phyloP scores from a whole-genome alignment of 1,140 invertebrate genomes.

The Cataglyphis hispanica region DNA sequence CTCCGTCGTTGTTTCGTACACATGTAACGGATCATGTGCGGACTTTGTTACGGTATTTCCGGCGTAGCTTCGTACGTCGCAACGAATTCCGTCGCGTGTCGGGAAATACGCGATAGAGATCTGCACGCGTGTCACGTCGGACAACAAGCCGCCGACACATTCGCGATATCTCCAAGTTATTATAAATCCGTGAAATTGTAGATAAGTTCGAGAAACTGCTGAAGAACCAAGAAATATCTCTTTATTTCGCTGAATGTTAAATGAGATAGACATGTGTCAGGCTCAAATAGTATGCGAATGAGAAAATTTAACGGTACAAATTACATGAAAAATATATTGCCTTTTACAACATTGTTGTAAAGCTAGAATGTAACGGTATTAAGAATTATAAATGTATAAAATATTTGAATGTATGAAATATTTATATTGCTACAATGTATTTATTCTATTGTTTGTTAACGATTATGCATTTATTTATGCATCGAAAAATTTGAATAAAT shows the following conservation, averaged over 20 bases:
- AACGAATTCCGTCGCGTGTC: conserved; percentile 21
- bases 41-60: conserved; percentile 54
- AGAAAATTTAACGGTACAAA: too few species aligned
- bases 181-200: neutral
- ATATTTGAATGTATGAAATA: too few species aligned
- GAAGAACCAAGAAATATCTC: neutral
- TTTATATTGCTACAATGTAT: too few species aligned
- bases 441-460: too few species aligned
- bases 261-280: too few species aligned
- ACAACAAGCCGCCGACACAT: conserved; percentile 1
- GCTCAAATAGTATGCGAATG: too few species aligned
- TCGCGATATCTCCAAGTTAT: neutral
- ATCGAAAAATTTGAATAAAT: too few species aligned
- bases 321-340: too few species aligned
- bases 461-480: too few species aligned
- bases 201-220: neutral
- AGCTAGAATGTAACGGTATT: too few species aligned
- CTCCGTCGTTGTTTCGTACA: conserved; percentile 11
- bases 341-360: too few species aligned
- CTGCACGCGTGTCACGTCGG: conserved; percentile 18
- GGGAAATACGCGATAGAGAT: conserved; percentile 26
- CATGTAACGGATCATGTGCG: conserved; percentile 28
- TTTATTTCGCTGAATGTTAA: neutral
- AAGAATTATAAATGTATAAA: too few species aligned
- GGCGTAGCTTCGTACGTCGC: conserved; percentile 19